phyloP scores from a whole-genome alignment of 2,888 invertebrate genomes.

The Phrixothrix hirtus region DNA sequence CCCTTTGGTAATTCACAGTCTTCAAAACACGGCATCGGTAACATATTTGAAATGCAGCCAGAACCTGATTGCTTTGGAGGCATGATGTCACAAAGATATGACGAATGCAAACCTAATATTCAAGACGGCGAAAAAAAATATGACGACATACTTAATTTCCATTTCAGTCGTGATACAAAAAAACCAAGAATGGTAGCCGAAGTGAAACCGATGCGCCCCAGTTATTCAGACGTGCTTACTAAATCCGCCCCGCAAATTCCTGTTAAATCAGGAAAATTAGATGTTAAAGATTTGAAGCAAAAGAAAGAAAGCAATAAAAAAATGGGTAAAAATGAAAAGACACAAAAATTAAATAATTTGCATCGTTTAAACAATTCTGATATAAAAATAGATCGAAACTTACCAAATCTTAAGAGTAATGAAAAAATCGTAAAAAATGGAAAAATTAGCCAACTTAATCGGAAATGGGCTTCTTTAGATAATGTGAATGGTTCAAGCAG shows the following conservation, averaged over 20 bases:
- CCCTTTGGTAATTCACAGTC: conserved; percentile 70
- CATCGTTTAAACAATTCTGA: conserved; percentile 61
- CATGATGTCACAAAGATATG: conserved; percentile 9
- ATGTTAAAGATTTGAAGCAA: conserved; percentile 52
- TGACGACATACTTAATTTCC: conserved; percentile 53
- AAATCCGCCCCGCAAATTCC: conserved; percentile 61
- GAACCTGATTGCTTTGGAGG: conserved; percentile 44
- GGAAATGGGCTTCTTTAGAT: conserved; percentile 67
- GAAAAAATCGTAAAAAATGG: conserved; percentile 48
- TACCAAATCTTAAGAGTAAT: conserved; percentile 25
- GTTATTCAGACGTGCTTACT: conserved; percentile 81
- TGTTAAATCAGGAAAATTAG: conserved; percentile 50
- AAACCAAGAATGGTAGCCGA: conserved; percentile 78
- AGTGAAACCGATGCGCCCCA: conserved; percentile 84
- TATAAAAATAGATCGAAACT: conserved; percentile 57
- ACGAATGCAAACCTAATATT: conserved; percentile 19
- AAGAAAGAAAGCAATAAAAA: conserved; percentile 52
- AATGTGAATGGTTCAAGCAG: conserved; percentile 53
- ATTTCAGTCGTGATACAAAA: conserved; percentile 59
- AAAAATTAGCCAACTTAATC: conserved; percentile 54
- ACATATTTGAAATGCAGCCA: conserved; percentile 45
- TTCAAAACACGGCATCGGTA: conserved; percentile 43
- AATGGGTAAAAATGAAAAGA: conserved; percentile 54
- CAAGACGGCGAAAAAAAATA: conserved; percentile 34
- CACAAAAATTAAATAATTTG: conserved; percentile 44